phyloP scores from a whole-genome alignment of 2,113 vertebrate species.

The Fregata magnificens region DNA sequence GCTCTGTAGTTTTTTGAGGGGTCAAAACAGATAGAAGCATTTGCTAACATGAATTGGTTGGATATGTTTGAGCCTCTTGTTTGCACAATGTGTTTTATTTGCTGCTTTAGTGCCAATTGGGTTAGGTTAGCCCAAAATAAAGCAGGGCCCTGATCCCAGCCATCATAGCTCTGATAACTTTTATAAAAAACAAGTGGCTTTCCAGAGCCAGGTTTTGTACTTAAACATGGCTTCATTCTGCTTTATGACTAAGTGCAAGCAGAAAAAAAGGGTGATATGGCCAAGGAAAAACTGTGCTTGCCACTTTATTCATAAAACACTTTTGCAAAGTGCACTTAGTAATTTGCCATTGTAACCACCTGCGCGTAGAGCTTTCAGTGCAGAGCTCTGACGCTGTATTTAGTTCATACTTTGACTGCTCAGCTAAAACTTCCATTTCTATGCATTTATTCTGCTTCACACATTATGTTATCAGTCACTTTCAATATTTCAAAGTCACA shows the following conservation, averaged over 20 bases:
- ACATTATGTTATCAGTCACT: conserved; percentile 80
- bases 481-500: conserved; percentile 78
- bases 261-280: neutral
- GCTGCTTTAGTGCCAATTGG: neutral
- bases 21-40: neutral
- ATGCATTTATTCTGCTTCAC: conserved; percentile 79
- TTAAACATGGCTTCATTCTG: conserved; percentile 2
- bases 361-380: conserved; percentile 35
- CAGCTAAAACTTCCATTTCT: conserved; percentile 75
- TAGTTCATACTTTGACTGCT: conserved; percentile 70
- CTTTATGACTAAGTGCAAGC: neutral
- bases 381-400: conserved; percentile 54
- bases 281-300: neutral
- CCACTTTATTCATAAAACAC: conserved; percentile 62
- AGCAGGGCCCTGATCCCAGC: neutral
- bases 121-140: neutral
- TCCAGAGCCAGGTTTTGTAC: neutral
- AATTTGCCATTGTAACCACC: conserved; percentile 63
- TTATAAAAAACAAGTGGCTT: neutral
- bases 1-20: neutral
- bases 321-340: conserved; percentile 64
- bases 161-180: neutral
- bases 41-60: neutral
- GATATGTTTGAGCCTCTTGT: neutral
- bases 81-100: neutral